Conservation (phyloP, 2,888 invertebrate genomes). For the Spicauda simplicius region DNA sequence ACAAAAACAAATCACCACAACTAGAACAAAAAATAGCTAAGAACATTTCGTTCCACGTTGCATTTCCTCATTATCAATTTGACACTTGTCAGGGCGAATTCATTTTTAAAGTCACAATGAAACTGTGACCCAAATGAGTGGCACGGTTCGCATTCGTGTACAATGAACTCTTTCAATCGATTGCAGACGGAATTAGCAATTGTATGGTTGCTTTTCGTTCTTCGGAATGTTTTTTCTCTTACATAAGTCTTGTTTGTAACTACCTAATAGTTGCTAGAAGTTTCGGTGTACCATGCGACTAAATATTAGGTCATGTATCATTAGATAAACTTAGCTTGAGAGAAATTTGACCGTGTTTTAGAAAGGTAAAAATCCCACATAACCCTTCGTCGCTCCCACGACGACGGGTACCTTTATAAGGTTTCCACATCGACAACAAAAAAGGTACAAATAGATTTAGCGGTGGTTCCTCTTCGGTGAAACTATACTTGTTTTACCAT, state of each 20-base stretch:
- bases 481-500: no score
- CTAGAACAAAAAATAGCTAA: neutral
- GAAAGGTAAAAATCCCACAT: no score
- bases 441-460: no score
- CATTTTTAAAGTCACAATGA: conserved; percentile 11
- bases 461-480: no score
- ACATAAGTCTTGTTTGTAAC: neutral
- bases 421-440: no score
- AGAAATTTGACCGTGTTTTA: no score
- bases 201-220: conserved; percentile 28
- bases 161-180: conserved; percentile 27
- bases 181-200: conserved; percentile 26
- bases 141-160: conserved; percentile 26
- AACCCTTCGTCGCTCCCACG: no score
- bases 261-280: no score
- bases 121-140: conserved; percentile 29
- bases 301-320: no score
- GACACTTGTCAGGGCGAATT: conserved; percentile 18
- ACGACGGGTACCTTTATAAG: no score
- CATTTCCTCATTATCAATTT: conserved; percentile 21
- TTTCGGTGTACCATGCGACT: no score
- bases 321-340: no score
- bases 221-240: conserved; percentile 7
- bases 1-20: neutral
- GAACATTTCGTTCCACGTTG: conserved; percentile 1